phyloP scores from a whole-genome alignment of 1,140 invertebrate species.

The Tetramorium alpestre region DNA sequence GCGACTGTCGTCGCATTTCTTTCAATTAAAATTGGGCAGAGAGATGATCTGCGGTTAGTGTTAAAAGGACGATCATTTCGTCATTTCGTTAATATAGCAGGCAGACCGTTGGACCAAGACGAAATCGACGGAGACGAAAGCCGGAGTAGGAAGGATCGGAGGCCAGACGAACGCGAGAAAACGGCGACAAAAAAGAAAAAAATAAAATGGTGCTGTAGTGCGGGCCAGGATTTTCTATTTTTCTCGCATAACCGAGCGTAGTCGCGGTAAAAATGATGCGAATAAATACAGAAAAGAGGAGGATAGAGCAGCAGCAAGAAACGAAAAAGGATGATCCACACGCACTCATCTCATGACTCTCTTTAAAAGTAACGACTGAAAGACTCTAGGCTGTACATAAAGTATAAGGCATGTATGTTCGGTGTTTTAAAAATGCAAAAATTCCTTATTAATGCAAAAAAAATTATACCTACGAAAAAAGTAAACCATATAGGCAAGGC shows the following conservation, averaged over 20 bases:
- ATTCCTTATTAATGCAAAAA: slow-evolving; percentile 82
- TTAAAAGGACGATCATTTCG: slow-evolving; percentile 56
- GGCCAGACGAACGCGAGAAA: slow-evolving; percentile 57
- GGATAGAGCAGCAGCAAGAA: slow-evolving; percentile 58
- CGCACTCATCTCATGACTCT: slow-evolving; percentile 81
- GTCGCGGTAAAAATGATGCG: slow-evolving; percentile 45
- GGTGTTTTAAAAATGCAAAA: slow-evolving; percentile 84
- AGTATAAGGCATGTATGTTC: slow-evolving; percentile 85
- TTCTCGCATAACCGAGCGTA: slow-evolving; percentile 64
- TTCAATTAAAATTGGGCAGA: slow-evolving; percentile 54
- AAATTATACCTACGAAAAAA: slow-evolving; percentile 82
- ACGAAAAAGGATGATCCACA: slow-evolving; percentile 74
- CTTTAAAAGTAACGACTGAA: slow-evolving; percentile 83
- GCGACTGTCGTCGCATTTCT: slow-evolving; percentile 59
- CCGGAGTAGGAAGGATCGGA: slow-evolving; percentile 57
- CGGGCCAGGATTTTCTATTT: slow-evolving; percentile 62
- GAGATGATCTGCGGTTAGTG: slow-evolving; percentile 61
- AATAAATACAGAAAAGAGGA: slow-evolving; percentile 28
- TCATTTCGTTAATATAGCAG: slow-evolving; percentile 70
- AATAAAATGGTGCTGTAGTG: slow-evolving; percentile 46
- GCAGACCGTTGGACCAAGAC: slow-evolving; percentile 68
- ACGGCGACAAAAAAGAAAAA: slow-evolving; percentile 34
- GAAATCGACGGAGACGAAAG: slow-evolving; percentile 61
- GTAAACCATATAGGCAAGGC: slow-evolving; percentile 83
- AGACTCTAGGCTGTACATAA: slow-evolving; percentile 85